Percentiles rank a stretch among this genome's conserved stretches.
These are phyloP conservation scores for Aphrophora alni DNA, from an alignment of 2,888 invertebrate genomes.

Conservation along the genomic window DNA sequence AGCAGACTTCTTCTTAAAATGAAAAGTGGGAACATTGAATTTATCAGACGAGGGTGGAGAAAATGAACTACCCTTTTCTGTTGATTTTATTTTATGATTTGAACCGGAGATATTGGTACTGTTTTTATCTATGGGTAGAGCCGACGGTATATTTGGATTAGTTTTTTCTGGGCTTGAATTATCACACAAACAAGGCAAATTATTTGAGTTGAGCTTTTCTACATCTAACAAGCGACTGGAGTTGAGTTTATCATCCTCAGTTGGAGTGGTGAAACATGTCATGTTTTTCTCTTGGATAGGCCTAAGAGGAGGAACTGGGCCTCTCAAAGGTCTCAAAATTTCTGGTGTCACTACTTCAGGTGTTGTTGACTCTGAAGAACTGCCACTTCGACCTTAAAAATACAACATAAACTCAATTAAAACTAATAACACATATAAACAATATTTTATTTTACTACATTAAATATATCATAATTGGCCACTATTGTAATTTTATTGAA, in stretches of 20 bases:
- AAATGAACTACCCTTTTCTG: not conserved
- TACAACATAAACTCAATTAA: constrained; percentile 48
- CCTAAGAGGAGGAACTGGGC: constrained; percentile 12
- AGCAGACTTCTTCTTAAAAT: not conserved
- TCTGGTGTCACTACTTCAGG: constrained; percentile 61
- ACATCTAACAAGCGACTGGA: not conserved
- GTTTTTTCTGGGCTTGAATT: not conserved
- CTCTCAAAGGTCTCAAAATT: constrained; percentile 23
- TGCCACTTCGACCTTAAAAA: constrained; percentile 60
- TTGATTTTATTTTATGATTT: not conserved
- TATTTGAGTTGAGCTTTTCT: not conserved
- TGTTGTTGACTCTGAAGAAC: constrained; percentile 66
- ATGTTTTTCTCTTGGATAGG: constrained; percentile 28
- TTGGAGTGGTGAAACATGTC: not conserved
- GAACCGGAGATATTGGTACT: not conserved
- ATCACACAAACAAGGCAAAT: not conserved
- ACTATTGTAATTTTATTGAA: too few species aligned
- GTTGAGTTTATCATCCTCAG: not conserved
- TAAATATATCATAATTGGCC: too few species aligned
- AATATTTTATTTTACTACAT: too few species aligned
- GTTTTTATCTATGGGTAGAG: not conserved
- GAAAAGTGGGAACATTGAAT: not conserved
- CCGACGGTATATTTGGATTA: not conserved
- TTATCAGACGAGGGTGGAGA: not conserved
- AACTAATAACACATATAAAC: not conserved